These are phyloP conservation scores for Apaloderma vittatum DNA, from an alignment of 2,113 vertebrate species.

Conservation along the genomic window DNA sequence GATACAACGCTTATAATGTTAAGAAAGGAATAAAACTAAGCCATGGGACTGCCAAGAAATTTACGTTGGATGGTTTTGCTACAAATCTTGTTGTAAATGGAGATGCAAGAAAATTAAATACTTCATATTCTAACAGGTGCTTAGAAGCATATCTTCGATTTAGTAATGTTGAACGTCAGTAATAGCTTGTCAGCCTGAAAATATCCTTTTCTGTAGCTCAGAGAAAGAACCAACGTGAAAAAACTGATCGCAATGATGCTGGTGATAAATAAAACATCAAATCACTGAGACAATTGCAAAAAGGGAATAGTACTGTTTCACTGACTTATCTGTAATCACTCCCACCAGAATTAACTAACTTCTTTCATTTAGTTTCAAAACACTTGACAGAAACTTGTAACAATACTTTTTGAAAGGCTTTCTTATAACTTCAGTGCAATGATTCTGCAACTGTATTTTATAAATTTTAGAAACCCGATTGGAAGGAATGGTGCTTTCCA, in stretches of 20 bases:
- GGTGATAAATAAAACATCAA: neutral
- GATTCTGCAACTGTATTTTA: neutral
- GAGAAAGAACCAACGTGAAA: neutral
- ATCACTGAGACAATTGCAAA: neutral
- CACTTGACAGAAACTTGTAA: neutral
- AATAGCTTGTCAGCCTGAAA: neutral
- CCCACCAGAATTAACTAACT: neutral
- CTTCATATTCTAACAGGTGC: neutral
- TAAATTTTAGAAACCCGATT: neutral
- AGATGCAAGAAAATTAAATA: neutral
- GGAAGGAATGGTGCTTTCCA: neutral
- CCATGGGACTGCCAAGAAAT: neutral
- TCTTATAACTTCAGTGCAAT: neutral
- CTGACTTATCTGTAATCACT: neutral
- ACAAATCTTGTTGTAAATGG: neutral
- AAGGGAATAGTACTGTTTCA: neutral
- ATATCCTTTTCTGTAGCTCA: neutral
- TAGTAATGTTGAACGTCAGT: neutral
- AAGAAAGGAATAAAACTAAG: neutral
- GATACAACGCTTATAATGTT: neutral
- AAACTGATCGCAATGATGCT: neutral
- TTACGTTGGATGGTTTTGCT: neutral
- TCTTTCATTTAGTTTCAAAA: neutral
- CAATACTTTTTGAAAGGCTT: neutral
- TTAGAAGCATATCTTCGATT: neutral